Base-by-base conservation (phyloP, 2,888 invertebrate species). In the Neocrepidodera transversa region DNA sequence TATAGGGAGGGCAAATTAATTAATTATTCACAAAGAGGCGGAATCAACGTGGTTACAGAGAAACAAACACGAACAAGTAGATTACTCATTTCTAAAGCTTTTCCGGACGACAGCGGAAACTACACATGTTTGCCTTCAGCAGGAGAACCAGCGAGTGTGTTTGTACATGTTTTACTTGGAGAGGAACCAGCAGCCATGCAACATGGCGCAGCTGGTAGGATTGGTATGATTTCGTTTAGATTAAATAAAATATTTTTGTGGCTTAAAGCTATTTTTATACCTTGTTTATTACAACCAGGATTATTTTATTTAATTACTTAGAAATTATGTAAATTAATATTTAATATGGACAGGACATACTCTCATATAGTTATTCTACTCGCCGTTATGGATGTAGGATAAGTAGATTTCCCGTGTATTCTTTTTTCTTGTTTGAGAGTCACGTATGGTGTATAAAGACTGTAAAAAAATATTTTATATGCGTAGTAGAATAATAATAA, bases 21-120 rank as follows among this genome's bases (percentile, higher is more conserved):
- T 72, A 93, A 92, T 83, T 92, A 93, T 81, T 91, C 91, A 11
- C 90, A 86, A 72, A 85, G 93, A 62, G 93, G 91, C 56, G 93
- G 93, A 58, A 92, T 94, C 74, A 91, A 88, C 78, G 88, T 94
- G 65, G 89, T 92, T 76, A 93, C 93, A 13, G 92, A 92, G 78
- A 91, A 92, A 76, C 88, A 91, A 63, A 89, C 91, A 63, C 88
- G 92, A 62, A 93, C 92, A 62, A 92, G 92, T 73, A 87, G 91
- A 67, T 84, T 94, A 68, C 85, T 92, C 71, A 92, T 94, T 76
- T 90, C 92, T 52, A 86, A 91, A 71, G 93, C 93, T 48, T 87
- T 90, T 68, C 87, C 92, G 36, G 71, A 88, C 63, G 93, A 93
- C 82, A 92, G 89, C 53, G 93, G 94, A 68, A 93, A 93, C 83